Conservation (phyloP, 64 coral and sea anemone species). For the Astreopora myriophthalma region DNA sequence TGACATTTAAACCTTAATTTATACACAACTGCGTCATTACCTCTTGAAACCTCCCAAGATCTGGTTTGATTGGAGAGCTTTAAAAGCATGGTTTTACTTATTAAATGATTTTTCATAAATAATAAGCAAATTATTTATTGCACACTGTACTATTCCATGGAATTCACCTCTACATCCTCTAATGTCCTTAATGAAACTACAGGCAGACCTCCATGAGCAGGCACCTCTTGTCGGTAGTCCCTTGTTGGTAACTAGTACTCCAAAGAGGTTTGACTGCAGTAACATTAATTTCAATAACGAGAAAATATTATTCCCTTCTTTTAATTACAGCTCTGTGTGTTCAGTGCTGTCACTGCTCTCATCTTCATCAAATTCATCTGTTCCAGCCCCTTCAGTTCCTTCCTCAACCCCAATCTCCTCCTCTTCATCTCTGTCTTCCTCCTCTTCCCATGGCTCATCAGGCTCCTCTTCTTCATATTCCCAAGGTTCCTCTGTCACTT, state of each 20-base stretch:
- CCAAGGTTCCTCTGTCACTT: constrained; percentile 26
- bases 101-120: no score
- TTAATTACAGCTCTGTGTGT: constrained; percentile 32
- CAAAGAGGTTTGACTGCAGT: no score
- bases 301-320: not conserved
- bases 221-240: no score
- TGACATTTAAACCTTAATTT: not conserved
- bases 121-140: no score
- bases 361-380: constrained; percentile 17
- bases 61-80: not conserved
- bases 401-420: constrained; percentile 42
- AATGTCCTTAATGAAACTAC: no score
- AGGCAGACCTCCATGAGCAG: no score
- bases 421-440: constrained; percentile 39
- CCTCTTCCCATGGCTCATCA: constrained; percentile 33
- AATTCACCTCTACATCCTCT: no score
- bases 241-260: no score
- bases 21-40: constrained; percentile 29
- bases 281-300: not conserved
- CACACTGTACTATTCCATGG: no score
- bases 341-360: not conserved
- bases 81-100: not conserved
- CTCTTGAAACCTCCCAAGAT: constrained; percentile 6
- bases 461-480: constrained; percentile 55
- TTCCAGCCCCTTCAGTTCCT: constrained; percentile 31